phyloP scores from a whole-genome alignment of 92 coral and sea anemone genomes.

The Ricordea florida region DNA sequence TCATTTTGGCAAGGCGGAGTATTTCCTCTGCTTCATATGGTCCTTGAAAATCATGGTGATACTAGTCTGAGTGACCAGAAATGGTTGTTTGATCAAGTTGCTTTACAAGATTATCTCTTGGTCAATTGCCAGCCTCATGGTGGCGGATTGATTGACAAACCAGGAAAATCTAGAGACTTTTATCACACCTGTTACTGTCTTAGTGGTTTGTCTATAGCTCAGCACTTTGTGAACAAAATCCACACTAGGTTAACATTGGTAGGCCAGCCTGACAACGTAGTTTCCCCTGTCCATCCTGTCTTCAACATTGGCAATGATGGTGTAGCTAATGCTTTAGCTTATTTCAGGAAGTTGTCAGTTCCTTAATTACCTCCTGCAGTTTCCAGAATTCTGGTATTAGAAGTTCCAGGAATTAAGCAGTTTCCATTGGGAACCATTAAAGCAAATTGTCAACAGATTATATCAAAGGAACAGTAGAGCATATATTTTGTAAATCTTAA shows the following conservation, averaged over 20 bases:
- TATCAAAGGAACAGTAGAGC: too few relatives aligned
- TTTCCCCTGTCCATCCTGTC: slow-evolving; percentile 89
- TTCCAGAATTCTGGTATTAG: too few relatives aligned
- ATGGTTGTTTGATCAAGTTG: slow-evolving; percentile 98
- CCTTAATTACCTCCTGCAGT: too few relatives aligned
- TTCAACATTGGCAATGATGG: slow-evolving; percentile 84
- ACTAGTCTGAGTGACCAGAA: slow-evolving; percentile 65
- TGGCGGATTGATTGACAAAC: slow-evolving; percentile 97
- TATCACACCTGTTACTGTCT: slow-evolving; percentile 98
- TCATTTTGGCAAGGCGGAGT: slow-evolving; percentile 99
- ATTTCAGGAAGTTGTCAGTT: slow-evolving; percentile 66
- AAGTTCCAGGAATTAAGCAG: too few relatives aligned
- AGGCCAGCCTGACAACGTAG: slow-evolving; percentile 68
- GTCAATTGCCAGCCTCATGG: slow-evolving; percentile 87
- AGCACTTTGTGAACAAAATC: slow-evolving; percentile 81
- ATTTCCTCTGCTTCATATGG: slow-evolving; percentile 90
- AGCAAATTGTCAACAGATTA: too few relatives aligned
- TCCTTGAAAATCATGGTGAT: slow-evolving; percentile 63
- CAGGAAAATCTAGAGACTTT: slow-evolving; percentile 93
- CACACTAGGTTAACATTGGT: slow-evolving; percentile 66
- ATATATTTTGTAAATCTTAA: too few relatives aligned
- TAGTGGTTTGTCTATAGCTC: slow-evolving; percentile 96
- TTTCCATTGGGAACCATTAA: too few relatives aligned
- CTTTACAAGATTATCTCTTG: slow-evolving; percentile 87
- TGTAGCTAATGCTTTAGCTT: slow-evolving; percentile 71